A percentile compares a stretch with the other conserved stretches of the same genome.
Evolutionary conservation across 2,797 vertebrate genomes (phyloP).

Genomic region (Bufotes viridis): DNA sequence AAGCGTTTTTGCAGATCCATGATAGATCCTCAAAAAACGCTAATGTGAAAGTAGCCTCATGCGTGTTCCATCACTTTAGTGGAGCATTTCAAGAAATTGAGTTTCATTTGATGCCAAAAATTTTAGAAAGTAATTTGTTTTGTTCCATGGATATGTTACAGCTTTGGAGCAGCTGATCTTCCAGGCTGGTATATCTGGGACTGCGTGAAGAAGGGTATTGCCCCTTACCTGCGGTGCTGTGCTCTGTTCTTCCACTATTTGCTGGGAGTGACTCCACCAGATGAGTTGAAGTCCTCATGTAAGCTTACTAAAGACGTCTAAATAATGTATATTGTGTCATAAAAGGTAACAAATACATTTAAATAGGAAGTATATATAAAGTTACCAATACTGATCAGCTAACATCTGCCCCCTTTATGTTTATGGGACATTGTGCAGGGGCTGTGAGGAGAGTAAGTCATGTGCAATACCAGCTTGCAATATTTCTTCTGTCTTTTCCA

Average conservation of each 20-base stretch:
- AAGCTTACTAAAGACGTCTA: conserved; percentile 59
- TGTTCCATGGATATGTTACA: conserved; percentile 64
- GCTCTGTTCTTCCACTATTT: conserved; percentile 94
- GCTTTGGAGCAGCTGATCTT: conserved; percentile 76
- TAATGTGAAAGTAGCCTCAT: too few species aligned
- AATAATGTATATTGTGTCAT: not conserved
- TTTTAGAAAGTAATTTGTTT: not conserved
- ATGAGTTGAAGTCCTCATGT: conserved; percentile 81
- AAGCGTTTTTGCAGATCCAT: too few species aligned
- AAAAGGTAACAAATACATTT: not conserved
- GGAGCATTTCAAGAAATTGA: too few species aligned
- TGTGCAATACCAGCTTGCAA: not conserved
- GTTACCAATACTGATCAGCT: not conserved
- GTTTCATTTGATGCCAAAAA: not conserved
- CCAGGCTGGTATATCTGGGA: conserved; percentile 85
- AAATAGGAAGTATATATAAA: not conserved
- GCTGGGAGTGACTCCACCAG: conserved; percentile 89
- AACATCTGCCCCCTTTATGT: not conserved
- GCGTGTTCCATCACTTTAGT: too few species aligned
- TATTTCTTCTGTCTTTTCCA: not conserved
- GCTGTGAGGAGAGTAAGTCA: not conserved
- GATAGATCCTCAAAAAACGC: too few species aligned
- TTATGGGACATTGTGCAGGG: not conserved
- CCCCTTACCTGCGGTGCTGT: conserved; percentile 90
- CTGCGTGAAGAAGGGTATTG: conserved; percentile 84